Percentiles rank a stretch among this genome's conserved stretches.
phyloP scores from a whole-genome alignment of 2,113 vertebrate genomes.

The Chlorodrepanis virens region DNA sequence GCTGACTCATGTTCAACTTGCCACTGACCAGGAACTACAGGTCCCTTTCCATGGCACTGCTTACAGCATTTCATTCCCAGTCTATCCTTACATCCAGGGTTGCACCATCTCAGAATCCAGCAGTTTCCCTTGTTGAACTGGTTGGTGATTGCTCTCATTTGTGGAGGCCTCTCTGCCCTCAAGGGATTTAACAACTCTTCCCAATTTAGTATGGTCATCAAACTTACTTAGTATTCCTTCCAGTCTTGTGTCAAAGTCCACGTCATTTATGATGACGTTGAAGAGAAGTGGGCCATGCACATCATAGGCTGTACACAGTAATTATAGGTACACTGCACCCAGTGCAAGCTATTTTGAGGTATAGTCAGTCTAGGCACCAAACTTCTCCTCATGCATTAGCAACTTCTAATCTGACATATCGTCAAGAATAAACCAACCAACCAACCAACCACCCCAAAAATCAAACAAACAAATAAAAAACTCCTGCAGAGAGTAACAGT shows the following conservation, averaged over 20 bases:
- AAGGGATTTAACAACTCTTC: not conserved
- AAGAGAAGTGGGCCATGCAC: not conserved
- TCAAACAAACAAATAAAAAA: not conserved
- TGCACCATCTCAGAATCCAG: not conserved
- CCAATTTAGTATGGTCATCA: not conserved
- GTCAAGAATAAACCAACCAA: not conserved
- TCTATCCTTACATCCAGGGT: not conserved
- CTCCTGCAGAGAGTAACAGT: not conserved
- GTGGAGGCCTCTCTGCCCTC: not conserved
- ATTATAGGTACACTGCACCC: not conserved
- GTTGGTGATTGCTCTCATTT: not conserved
- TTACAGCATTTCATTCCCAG: not conserved
- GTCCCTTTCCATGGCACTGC: not conserved
- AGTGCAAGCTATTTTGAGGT: not conserved
- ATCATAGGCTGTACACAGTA: not conserved
- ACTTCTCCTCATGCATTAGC: not conserved
- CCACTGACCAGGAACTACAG: fast-evolving
- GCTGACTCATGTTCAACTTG: not conserved
- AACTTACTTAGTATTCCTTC: not conserved
- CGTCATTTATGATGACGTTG: not conserved
- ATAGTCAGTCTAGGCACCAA: not conserved
- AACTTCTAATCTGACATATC: not conserved
- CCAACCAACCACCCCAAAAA: fast-evolving
- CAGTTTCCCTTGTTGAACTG: not conserved
- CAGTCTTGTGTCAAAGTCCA: not conserved